phyloP scores from a whole-genome alignment of 2,888 invertebrate genomes.

The Megaustenia siamemsis region DNA sequence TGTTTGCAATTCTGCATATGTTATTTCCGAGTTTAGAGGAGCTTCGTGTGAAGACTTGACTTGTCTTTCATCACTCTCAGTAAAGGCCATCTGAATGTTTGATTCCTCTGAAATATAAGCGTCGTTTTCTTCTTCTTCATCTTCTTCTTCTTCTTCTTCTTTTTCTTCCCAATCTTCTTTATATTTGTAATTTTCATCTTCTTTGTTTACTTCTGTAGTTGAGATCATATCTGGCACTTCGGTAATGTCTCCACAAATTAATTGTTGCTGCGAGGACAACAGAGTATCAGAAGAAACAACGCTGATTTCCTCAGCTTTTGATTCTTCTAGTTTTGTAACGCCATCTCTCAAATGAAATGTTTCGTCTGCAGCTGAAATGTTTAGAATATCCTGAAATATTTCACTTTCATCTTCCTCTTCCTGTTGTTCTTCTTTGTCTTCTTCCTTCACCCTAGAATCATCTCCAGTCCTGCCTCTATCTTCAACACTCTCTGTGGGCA shows the following conservation, averaged over 20 bases:
- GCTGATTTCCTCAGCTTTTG: too few species aligned
- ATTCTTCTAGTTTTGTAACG: background rate
- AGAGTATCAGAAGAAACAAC: too few species aligned
- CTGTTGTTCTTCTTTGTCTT: background rate
- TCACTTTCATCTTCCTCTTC: background rate
- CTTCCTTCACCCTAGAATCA: background rate
- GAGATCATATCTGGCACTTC: too few species aligned
- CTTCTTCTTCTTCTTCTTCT: background rate
- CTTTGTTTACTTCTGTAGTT: background rate
- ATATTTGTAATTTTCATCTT: background rate
- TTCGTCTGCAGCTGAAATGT: background rate
- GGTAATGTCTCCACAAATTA: too few species aligned
- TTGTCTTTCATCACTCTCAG: too few species aligned
- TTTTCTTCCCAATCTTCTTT: slow-evolving; percentile 21
- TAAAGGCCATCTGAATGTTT: too few species aligned
- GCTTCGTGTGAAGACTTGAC: too few species aligned
- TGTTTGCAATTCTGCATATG: background rate
- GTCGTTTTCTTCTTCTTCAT: background rate
- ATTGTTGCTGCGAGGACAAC: too few species aligned
- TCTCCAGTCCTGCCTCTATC: background rate
- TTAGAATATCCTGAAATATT: background rate
- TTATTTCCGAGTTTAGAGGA: too few species aligned
- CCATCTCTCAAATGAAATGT: background rate
- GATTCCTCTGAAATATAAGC: too few species aligned
- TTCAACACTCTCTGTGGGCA: background rate